Base-by-base conservation (phyloP, 64 coral and sea anemone species). In the Actinia tenebrosa region DNA sequence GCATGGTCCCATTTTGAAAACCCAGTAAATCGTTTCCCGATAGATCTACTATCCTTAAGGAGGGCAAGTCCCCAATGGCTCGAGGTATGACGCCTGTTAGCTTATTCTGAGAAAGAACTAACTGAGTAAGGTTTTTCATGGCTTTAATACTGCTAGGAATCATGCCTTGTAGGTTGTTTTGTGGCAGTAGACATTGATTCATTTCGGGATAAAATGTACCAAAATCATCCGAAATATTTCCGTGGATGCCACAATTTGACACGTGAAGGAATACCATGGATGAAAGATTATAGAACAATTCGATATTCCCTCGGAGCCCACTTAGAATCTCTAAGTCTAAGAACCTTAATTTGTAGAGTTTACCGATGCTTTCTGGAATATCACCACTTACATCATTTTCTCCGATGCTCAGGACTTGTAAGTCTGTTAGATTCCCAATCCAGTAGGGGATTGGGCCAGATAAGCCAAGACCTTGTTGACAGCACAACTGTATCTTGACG, bases 401-500 rank as follows among this genome's bases (percentile, higher is more conserved):
- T 30, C 94, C 94, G 27, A 95, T 84, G 66, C 90, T 89, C 0
- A 95, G 54, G 9, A 95, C 94, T 54, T 84, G 90, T 23, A 95
- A 83, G 23, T 95, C 79, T 3, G 78, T 89, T 45, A 95, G 87
- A 43, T 89, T 89, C 1, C 94, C 94, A 80, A 95, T 92, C 45
- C 77, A 71, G n/a, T 50, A 25, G 50, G 94, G 94, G 50, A 95
- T 90, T 78, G 50, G 54, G 4, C 94, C 94, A 6, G 62, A 60
- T 50, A 95, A 44, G 3, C 91, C 88, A 2, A 56, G 17, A n/a
- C 90, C 87, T 17, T 68, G 23, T 47, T 95, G 93, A 86, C 93
- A 95, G 50, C 94, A 92, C 17, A 95, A 44, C 71, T 95, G 94
- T 44, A 95, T 79, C 77, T 92, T 95, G 15, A 89, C 83, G 37